Evolutionary conservation across 2,113 vertebrate genomes (phyloP).

Genomic region (Tichodroma muraria): DNA sequence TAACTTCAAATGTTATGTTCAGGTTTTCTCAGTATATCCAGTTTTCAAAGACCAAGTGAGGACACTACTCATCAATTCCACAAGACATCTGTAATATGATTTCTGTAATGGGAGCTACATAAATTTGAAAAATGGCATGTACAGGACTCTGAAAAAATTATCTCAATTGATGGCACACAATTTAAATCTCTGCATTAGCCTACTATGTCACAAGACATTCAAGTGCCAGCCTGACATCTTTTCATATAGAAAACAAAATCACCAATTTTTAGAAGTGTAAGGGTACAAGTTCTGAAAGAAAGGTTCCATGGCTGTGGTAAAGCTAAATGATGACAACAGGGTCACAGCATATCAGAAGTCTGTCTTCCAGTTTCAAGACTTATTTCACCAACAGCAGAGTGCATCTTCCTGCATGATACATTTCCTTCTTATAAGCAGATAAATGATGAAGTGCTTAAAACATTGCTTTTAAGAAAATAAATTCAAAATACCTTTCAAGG

Average conservation of each 20-base stretch:
- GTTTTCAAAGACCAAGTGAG: not conserved
- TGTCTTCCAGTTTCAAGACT: not conserved
- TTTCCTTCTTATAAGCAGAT: not conserved
- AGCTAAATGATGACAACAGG: not conserved
- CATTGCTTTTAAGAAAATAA: not conserved
- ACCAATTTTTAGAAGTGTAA: not conserved
- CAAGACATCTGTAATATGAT: not conserved
- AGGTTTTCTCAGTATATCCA: not conserved
- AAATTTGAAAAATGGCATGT: not conserved
- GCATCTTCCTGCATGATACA: rapidly evolving
- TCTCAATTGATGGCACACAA: not conserved
- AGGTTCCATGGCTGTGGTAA: not conserved
- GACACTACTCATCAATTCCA: not conserved
- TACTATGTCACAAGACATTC: not conserved
- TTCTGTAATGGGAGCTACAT: not conserved
- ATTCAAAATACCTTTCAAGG: not conserved
- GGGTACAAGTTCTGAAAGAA: not conserved
- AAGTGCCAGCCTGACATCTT: not conserved
- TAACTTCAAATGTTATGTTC: not conserved
- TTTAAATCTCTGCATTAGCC: not conserved
- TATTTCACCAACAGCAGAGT: not conserved
- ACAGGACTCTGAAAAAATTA: not conserved
- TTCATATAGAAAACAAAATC: not conserved
- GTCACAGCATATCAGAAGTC: not conserved
- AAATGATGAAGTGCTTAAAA: not conserved